phyloP scores from a whole-genome alignment of 2,888 invertebrate species.

The Sialis fuliginosa region DNA sequence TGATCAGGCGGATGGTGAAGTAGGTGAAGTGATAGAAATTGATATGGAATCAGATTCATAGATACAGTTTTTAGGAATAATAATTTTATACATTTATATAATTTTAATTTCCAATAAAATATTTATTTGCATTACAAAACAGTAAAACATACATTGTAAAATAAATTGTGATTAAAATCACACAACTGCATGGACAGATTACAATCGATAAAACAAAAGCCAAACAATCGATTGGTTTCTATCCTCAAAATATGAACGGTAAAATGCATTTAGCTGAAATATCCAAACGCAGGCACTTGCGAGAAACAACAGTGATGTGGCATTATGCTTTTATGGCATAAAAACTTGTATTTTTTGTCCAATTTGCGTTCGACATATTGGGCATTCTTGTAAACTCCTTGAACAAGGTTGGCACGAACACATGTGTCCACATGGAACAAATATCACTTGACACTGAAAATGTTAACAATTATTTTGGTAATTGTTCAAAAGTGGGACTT shows the following conservation, averaged over 20 bases:
- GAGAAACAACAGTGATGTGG: no score
- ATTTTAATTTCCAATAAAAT: neutral
- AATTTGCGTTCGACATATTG: slow-evolving; percentile 58
- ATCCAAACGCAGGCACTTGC: no score
- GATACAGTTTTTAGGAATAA: neutral
- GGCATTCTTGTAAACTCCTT: slow-evolving; percentile 42
- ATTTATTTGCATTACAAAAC: neutral
- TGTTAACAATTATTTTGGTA: slow-evolving; percentile 7
- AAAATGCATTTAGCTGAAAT: no score
- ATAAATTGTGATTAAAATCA: neutral
- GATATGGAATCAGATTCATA: neutral
- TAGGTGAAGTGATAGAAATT: slow-evolving; percentile 3
- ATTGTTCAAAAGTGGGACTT: no score
- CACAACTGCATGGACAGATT: no score
- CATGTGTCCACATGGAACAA: slow-evolving; percentile 76
- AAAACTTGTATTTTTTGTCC: slow-evolving; percentile 50
- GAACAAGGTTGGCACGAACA: slow-evolving; percentile 64
- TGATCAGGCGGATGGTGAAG: slow-evolving; percentile 2
- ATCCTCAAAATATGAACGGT: no score
- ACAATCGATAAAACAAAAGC: no score
- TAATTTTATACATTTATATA: neutral
- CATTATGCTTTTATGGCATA: slow-evolving; percentile 25
- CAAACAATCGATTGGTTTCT: no score
- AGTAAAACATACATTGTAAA: slow-evolving; percentile 1
- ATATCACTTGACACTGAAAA: slow-evolving; percentile 56